phyloP scores from a whole-genome alignment of 2,113 vertebrate genomes.

The Eira barbara region DNA sequence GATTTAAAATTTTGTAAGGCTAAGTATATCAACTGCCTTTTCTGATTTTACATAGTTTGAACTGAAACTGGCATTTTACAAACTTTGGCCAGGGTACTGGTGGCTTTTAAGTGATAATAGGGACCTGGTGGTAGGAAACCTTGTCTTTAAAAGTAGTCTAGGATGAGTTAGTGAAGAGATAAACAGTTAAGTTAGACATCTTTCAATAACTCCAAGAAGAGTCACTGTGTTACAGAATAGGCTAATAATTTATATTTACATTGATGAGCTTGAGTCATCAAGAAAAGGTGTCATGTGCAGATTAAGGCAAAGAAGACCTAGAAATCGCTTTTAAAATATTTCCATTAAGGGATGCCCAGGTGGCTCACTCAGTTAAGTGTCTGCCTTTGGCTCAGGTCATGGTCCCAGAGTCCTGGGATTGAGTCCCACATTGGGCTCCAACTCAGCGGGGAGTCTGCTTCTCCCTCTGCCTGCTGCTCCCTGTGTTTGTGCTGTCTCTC shows the following conservation, averaged over 20 bases:
- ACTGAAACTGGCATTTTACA: background rate
- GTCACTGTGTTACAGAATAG: background rate
- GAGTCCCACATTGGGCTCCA: no score
- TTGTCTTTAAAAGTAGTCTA: constrained; percentile 11
- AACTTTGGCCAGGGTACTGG: background rate
- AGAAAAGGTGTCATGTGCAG: background rate
- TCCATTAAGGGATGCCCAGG: background rate
- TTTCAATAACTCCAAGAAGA: background rate
- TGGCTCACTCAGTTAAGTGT: background rate
- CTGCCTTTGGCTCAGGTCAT: background rate
- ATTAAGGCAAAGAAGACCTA: constrained; percentile 29
- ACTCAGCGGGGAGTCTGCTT: background rate
- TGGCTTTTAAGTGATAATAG: background rate
- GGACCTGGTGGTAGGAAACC: background rate
- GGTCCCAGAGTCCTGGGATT: background rate
- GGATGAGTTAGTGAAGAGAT: background rate
- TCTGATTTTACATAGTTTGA: constrained; percentile 23
- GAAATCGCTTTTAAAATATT: background rate
- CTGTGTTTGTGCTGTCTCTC: background rate
- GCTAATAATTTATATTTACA: constrained; percentile 35
- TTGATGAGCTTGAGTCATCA: constrained; percentile 22
- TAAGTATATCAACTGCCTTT: background rate
- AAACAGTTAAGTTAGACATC: background rate
- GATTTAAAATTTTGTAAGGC: constrained; percentile 45
- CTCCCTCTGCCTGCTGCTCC: no score